Evolutionary conservation across 2,888 invertebrate genomes (phyloP), one percentile per base, ranked within the genome.

Genomic region (Drepana falcataria): DNA sequence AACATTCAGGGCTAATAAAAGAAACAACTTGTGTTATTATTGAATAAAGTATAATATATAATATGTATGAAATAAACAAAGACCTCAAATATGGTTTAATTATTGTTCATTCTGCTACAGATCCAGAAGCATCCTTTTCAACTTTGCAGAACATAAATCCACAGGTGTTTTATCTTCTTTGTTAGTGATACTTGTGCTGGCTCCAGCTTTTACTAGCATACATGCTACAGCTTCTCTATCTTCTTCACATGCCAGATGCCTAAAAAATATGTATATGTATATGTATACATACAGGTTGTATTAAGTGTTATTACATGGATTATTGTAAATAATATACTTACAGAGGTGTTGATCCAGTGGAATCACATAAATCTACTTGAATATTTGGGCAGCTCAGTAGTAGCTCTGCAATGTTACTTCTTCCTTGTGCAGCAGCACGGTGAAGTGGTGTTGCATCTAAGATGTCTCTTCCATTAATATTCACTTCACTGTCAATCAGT

Each of bases 181-280:
- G 78, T 96, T 96, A 67, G 80, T 73, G 21, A 92, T 71, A 47
- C 91, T 85, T 7, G 93, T 61, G 68, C 88, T 87, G 4, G 95
- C 96, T 33, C 95, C 95, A 69, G 93, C 87, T 61, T 92, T 85
- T 0, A 94, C 92, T 56, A 96, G 84, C 65, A 95, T 78, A 67
- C 92, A 88, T 4, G 95, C 94, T 63, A 93, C 94, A 57, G 94
- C 93, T 63, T 92, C 91, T 61, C 95, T 91, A 65, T 95, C 93
- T 81, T 96, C 96, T 81, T 96, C 96, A 84, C 96, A 96, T 2
- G 96, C 95, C 60, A 96, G 91, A 83, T 96, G 96, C 57, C 94
- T 94, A 81, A 53, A 87, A 89, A 56, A 48, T 21, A 21, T 21
- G 35, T 44, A 44, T 9, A 9, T 2, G 44, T 44, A 6, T 3